Percentiles rank a stretch among this genome's conserved stretches.
Evolutionary conservation across 2,888 invertebrate species (phyloP).

Genomic region (Eupeodes luniger): DNA sequence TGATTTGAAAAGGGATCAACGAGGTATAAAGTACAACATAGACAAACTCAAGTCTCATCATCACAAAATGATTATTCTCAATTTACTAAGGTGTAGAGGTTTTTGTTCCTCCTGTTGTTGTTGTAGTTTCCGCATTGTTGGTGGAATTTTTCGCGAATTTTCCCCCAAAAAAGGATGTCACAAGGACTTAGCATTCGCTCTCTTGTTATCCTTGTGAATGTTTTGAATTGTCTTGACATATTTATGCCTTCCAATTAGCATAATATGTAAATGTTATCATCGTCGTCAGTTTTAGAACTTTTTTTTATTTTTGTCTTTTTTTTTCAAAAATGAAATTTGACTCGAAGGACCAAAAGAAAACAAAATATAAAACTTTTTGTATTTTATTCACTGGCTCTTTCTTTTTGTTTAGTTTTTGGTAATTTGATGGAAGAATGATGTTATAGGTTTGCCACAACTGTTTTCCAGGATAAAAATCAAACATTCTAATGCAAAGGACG

Average conservation of each 20-base stretch:
- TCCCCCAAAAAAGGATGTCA: conserved; percentile 45
- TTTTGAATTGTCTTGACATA: conserved; percentile 75
- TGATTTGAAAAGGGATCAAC: conserved; percentile 58
- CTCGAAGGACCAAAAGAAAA: conserved; percentile 62
- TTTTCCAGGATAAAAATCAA: conserved; percentile 69
- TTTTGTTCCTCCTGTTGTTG: not conserved
- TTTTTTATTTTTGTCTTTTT: conserved; percentile 21
- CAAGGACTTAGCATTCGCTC: conserved; percentile 23
- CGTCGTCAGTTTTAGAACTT: conserved; percentile 54
- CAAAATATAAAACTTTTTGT: not conserved
- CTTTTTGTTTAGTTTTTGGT: conserved; percentile 30
- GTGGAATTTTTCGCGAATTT: conserved; percentile 27
- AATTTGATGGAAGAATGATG: conserved; percentile 74
- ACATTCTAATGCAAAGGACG: conserved; percentile 75
- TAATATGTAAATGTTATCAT: conserved; percentile 75
- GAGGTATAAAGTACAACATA: not conserved
- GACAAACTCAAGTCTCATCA: conserved; percentile 30
- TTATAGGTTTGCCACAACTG: conserved; percentile 56
- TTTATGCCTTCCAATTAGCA: conserved; percentile 74
- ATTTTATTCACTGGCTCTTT: not conserved
- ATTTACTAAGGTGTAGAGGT: conserved; percentile 28
- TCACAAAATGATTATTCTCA: conserved; percentile 68
- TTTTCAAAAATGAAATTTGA: conserved; percentile 57
- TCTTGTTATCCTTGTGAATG: conserved; percentile 67
- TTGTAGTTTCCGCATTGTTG: not conserved